Percentiles rank a stretch among this genome's conserved stretches.
These are phyloP conservation scores for Dufourea novaeangliae DNA, from an alignment of 1,140 invertebrate species.

Conservation along the genomic window DNA sequence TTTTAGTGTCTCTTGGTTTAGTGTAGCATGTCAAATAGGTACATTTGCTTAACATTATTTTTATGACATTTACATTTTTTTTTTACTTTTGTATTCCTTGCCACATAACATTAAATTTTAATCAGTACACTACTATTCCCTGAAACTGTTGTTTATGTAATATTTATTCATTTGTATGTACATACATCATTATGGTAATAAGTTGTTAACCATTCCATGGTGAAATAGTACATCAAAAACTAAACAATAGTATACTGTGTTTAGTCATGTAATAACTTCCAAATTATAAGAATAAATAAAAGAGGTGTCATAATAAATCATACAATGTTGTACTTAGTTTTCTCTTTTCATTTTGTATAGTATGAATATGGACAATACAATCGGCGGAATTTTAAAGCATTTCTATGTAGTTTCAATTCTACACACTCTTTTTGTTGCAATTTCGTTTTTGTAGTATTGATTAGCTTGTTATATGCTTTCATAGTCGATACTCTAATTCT, in stretches of 20 bases:
- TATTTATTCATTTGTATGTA: neutral
- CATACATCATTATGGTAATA: neutral
- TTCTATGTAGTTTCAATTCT: neutral
- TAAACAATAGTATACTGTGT: neutral
- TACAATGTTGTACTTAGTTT: neutral
- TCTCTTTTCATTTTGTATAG: neutral
- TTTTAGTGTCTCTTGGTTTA: constrained; percentile 11
- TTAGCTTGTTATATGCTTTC: constrained; percentile 64
- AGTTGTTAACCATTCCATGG: constrained; percentile 5
- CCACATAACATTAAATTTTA: neutral
- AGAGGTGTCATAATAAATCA: constrained; percentile 20
- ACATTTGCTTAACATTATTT: neutral
- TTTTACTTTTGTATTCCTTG: neutral
- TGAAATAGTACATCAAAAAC: neutral
- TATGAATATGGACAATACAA: neutral
- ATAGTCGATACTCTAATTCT: constrained; percentile 72
- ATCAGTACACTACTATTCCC: neutral
- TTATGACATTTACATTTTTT: constrained; percentile 2
- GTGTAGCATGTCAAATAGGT: constrained; percentile 1
- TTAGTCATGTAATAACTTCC: constrained; percentile 15
- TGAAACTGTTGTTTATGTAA: neutral
- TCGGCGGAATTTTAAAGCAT: neutral
- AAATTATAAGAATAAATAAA: constrained; percentile 21
- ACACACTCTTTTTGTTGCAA: neutral
- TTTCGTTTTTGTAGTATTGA: constrained; percentile 59